A percentile compares a stretch with the other conserved stretches of the same genome.
These are phyloP conservation scores for Adineta ricciae DNA, from an alignment of 2,888 invertebrate genomes.

Conservation along the genomic window DNA sequence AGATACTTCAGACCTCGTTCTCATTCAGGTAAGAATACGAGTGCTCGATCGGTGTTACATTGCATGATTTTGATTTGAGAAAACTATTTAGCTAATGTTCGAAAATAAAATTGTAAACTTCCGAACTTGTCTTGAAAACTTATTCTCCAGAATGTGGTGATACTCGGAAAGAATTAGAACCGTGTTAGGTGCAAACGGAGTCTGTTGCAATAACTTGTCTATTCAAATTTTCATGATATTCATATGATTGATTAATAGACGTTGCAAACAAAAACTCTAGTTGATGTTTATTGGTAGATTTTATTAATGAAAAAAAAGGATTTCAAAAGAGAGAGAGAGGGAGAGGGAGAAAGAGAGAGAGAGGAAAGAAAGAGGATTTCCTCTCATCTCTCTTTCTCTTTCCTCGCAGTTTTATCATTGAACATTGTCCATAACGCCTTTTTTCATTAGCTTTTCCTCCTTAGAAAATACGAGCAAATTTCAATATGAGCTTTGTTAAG, in stretches of 20 bases:
- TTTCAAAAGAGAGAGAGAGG: not conserved
- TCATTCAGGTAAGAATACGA: not conserved
- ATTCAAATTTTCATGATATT: not conserved
- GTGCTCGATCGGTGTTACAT: no score
- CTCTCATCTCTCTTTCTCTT: not conserved
- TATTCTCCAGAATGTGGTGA: not conserved
- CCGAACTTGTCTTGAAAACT: no score
- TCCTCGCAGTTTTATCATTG: not conserved
- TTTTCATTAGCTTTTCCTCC: not conserved
- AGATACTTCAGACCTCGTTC: no score
- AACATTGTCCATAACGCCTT: not conserved
- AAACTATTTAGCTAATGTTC: no score
- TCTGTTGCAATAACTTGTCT: not conserved
- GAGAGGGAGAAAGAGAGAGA: not conserved
- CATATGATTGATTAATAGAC: not conserved
- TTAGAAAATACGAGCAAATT: not conserved
- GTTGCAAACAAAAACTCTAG: not conserved
- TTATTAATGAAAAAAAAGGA: not conserved
- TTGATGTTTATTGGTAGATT: conserved; percentile 2
- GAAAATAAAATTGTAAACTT: no score
- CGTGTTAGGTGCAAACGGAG: not conserved
- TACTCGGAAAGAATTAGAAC: not conserved
- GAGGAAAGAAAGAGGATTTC: not conserved
- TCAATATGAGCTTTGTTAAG: not conserved
- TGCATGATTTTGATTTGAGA: no score